Evolutionary conservation across 1,140 invertebrate genomes (phyloP).

Genomic region (Rhopalosiphum padi): DNA sequence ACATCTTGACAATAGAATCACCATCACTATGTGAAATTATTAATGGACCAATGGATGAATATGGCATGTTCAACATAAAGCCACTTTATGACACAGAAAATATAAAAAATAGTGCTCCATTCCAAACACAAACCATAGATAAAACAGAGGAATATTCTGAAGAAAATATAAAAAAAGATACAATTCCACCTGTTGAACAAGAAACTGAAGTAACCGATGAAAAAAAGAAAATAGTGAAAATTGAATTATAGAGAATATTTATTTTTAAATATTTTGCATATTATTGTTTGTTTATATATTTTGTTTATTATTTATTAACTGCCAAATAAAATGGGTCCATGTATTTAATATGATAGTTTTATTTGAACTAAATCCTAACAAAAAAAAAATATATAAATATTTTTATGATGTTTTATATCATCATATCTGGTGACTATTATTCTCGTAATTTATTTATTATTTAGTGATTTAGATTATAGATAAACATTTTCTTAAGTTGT

Average conservation of each 20-base stretch:
- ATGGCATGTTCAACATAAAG: conserved; percentile 8
- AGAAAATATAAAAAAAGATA: background rate
- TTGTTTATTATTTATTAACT: conserved; percentile 29
- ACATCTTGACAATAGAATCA: conserved; percentile 90
- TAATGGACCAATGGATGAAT: conserved; percentile 37
- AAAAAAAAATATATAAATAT: no score
- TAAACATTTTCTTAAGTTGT: no score
- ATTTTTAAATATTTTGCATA: background rate
- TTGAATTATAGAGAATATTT: conserved; percentile 18
- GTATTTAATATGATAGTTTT: background rate
- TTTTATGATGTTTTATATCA: no score
- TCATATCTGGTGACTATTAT: no score
- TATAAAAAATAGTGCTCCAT: background rate
- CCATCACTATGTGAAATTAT: conserved; percentile 79
- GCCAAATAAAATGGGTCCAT: conserved; percentile 27
- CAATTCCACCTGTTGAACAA: background rate
- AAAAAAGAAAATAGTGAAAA: background rate
- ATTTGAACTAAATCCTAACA: background rate
- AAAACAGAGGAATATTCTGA: background rate
- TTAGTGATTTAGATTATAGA: no score
- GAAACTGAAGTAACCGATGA: background rate
- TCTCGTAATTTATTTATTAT: no score
- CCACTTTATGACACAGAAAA: background rate
- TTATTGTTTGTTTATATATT: conserved; percentile 4
- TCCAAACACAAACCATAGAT: background rate